Evolutionary conservation across 2,113 vertebrate genomes (phyloP), one percentile per base, ranked within the genome.

Genomic region (Motacilla alba): DNA sequence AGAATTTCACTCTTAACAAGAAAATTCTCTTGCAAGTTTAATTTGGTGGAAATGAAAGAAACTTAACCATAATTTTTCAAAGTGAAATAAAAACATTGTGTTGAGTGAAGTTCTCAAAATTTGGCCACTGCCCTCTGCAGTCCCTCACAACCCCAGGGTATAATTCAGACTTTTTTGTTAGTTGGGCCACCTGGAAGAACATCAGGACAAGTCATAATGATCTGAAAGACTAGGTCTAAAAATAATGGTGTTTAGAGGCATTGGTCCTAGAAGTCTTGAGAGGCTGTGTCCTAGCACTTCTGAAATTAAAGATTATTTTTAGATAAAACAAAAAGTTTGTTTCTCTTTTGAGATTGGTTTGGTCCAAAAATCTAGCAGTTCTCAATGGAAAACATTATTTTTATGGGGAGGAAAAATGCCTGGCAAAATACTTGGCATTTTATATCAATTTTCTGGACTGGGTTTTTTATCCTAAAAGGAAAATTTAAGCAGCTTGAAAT

Each of bases 31-130:
- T 63, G 37, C 7, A 53, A 44, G 8, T 31, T 68, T 46, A 53
- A 30, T 67, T 72, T 0, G 0, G 21, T 18, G 39, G 2, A 5
- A 43, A 33, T 1, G 3, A 62, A 24, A 64, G 24, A 11, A 50
- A 33, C 4, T 9, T 63, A 31, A 47, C 8, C 3, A 13, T 43
- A 12, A 4, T 28, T 59, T 49, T 75, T 60, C 22, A 6, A 58
- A 64, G 7, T 28, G 46, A 69, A 76, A 68, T 46, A 27, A 75
- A 53, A 68, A 30, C 5, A 4, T 2, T 12, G 16, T 62, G 33
- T 18, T 3, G 15, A 67, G 13, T 47, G 10, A 53, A 35, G 7
- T 37, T 92, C n/a, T 83, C 69, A 28, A 33, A 85, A 50, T 58
- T 43, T 59, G 9, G 12, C 46, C 3, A 6, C 23, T 75, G 33